Evolutionary conservation across 2,888 invertebrate genomes (phyloP).

Genomic region (Spicauda simplicius): DNA sequence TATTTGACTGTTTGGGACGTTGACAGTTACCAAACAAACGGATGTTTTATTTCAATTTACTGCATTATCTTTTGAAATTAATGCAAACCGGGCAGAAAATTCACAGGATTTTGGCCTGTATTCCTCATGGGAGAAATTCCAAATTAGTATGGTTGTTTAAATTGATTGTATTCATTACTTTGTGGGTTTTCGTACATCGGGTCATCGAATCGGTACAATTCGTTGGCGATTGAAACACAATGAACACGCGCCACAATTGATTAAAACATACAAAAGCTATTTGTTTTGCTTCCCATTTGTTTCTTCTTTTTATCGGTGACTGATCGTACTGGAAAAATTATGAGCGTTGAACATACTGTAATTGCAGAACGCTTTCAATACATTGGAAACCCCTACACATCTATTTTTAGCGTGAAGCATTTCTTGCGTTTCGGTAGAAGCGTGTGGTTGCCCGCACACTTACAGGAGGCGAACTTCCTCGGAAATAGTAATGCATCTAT

Average conservation of each 20-base stretch:
- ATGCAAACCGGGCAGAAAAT: not conserved
- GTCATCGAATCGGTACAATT: constrained; percentile 10
- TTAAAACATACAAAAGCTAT: not conserved
- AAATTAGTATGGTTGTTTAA: not conserved
- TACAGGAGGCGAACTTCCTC: no score
- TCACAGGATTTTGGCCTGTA: constrained; percentile 3
- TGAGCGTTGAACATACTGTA: no score
- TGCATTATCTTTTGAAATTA: constrained; percentile 4
- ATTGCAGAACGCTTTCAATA: no score
- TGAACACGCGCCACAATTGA: not conserved
- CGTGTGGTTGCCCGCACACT: no score
- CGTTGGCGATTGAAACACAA: constrained; percentile 9
- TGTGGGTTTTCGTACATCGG: constrained; percentile 18
- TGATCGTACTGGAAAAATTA: no score
- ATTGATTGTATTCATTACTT: constrained; percentile 16
- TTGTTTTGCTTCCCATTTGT: not conserved
- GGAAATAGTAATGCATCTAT: no score
- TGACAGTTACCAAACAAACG: constrained; percentile 12
- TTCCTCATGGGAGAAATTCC: not conserved
- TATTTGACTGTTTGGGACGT: not conserved
- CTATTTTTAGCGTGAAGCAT: no score
- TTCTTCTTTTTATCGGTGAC: not conserved
- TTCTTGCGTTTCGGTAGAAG: no score
- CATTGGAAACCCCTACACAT: no score
- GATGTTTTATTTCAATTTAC: constrained; percentile 13